Percentiles rank a stretch among this genome's conserved stretches.
These are phyloP conservation scores for Apostichopus parvimensis DNA, from an alignment of 35 echinoderm and acorn worm species.

Conservation along the genomic window DNA sequence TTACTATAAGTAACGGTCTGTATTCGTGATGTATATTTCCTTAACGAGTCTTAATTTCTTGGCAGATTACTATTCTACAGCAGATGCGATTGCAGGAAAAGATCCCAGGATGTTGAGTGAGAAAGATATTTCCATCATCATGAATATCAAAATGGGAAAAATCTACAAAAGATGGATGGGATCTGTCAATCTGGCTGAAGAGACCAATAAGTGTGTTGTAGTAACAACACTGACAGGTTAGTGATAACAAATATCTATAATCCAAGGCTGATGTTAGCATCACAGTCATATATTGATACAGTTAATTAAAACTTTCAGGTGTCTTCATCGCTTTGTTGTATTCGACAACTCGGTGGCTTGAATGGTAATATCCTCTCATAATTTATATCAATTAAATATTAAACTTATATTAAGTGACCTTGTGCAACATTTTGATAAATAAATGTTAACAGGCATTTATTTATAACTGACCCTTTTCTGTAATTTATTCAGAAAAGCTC, in stretches of 20 bases:
- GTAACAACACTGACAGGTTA: constrained; percentile 16
- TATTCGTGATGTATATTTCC: too few relatives aligned
- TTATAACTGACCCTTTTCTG: background rate
- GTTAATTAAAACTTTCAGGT: too few relatives aligned
- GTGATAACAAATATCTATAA: too few relatives aligned
- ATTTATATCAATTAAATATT: too few relatives aligned
- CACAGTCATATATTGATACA: too few relatives aligned
- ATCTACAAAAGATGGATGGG: constrained; percentile 18
- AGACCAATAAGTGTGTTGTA: constrained; percentile 1
- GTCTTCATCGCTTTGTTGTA: too few relatives aligned
- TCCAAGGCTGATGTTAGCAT: too few relatives aligned
- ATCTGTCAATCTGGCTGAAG: background rate
- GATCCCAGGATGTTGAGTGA: background rate
- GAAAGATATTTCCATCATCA: constrained; percentile 29
- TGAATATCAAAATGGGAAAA: constrained; percentile 14
- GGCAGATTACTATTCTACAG: constrained; percentile 37
- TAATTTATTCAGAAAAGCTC: background rate
- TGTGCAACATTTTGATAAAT: too few relatives aligned
- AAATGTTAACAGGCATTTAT: background rate
- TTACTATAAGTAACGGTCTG: too few relatives aligned
- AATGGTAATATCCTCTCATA: too few relatives aligned
- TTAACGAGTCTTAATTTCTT: background rate
- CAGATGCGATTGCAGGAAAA: constrained; percentile 5
- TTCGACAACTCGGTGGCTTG: too few relatives aligned
- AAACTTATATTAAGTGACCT: too few relatives aligned